Evolutionary conservation across 2,797 vertebrate genomes (phyloP).

Genomic region (Eutrigla gurnardus): DNA sequence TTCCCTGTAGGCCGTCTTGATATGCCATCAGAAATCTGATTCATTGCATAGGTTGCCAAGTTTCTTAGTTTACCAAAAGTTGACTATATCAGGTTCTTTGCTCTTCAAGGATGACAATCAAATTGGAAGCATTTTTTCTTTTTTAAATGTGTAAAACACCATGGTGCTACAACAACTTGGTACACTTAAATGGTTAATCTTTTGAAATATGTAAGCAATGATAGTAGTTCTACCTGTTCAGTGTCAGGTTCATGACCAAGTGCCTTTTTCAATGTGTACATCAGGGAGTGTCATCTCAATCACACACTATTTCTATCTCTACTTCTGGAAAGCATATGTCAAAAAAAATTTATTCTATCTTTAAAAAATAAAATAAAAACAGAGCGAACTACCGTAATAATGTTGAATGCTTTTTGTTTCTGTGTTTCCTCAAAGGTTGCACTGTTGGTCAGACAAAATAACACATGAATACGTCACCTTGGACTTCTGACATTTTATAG

Average conservation of each 20-base stretch:
- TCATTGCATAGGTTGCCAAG: no score
- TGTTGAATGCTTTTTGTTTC: no score
- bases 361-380: background rate
- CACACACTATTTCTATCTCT: background rate
- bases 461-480: background rate
- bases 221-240: slow-evolving; percentile 44
- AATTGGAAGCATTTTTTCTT: background rate
- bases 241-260: background rate
- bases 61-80: no score
- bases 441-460: background rate
- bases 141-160: slow-evolving; percentile 24
- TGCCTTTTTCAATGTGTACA: background rate
- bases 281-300: slow-evolving; percentile 25
- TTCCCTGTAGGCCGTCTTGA: background rate
- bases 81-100: background rate
- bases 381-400: no score
- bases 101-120: background rate
- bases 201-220: slow-evolving; percentile 39
- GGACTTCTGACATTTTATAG: background rate
- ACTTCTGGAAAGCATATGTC: background rate
- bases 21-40: background rate
- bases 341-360: background rate
- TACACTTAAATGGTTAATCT: background rate
- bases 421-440: background rate
- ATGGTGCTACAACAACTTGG: background rate